Conservation (phyloP, 2,888 invertebrate species). For the Caenorhabditis drosophilae region DNA sequence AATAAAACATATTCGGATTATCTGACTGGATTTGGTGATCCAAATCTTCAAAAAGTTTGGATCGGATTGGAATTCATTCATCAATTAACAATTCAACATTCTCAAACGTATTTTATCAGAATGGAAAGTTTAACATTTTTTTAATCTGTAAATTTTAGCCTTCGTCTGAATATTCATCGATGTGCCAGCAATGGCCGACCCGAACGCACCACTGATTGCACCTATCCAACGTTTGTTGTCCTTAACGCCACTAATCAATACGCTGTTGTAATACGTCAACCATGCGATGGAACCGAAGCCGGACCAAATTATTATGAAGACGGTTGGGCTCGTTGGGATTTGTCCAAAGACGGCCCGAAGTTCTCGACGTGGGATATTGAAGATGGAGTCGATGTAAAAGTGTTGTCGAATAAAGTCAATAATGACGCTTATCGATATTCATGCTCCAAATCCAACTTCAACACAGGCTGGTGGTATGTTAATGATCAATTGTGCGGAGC, state of each 20-base stretch:
- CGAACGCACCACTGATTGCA: conserved; percentile 44
- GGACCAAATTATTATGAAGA: conserved; percentile 48
- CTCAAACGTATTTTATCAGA: conserved; percentile 27
- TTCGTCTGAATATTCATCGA: conserved; percentile 46
- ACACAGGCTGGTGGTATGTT: conserved; percentile 60
- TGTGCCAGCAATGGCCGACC: conserved; percentile 42
- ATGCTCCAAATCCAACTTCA: conserved; percentile 49
- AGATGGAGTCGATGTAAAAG: background rate
- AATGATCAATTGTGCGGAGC: conserved; percentile 48
- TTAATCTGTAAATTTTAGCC: conserved; percentile 18
- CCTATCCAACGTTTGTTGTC: conserved; percentile 45
- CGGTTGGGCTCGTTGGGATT: conserved; percentile 58
- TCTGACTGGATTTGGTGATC: conserved; percentile 48
- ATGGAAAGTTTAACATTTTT: background rate
- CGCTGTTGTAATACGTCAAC: conserved; percentile 43
- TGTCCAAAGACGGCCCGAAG: conserved; percentile 46
- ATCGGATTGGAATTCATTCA: conserved; percentile 53
- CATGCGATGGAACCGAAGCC: conserved; percentile 52
- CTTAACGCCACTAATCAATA: conserved; percentile 36
- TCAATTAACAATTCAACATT: conserved; percentile 43
- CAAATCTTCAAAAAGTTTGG: conserved; percentile 37
- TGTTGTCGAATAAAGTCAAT: background rate
- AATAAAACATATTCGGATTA: conserved; percentile 34
- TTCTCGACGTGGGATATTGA: conserved; percentile 50
- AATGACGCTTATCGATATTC: conserved; percentile 18